A percentile compares a stretch with the other conserved stretches of the same genome.
Conservation (phyloP, 2,113 vertebrate species). For the Eidolon helvum region DNA sequence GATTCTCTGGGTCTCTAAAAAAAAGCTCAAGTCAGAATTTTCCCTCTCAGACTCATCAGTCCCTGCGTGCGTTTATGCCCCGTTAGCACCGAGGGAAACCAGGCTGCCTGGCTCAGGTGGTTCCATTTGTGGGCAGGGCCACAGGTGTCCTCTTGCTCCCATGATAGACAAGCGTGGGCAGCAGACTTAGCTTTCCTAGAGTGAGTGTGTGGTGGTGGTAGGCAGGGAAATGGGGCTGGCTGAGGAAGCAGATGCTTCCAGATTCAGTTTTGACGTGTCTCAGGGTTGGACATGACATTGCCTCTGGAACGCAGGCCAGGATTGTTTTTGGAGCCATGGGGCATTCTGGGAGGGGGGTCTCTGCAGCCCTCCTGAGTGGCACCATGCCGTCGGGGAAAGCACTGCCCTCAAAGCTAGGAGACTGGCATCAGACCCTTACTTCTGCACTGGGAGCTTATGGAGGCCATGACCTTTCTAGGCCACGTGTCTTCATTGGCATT, state of each 20-base stretch:
- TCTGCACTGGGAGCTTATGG: not conserved
- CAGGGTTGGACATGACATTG: not conserved
- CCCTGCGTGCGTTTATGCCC: no score
- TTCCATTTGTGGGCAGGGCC: not conserved
- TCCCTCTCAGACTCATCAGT: not conserved
- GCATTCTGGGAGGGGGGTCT: not conserved
- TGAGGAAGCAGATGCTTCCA: not conserved
- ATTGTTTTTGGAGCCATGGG: not conserved
- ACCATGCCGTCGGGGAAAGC: no score
- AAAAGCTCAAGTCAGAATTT: not conserved
- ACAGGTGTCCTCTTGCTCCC: not conserved
- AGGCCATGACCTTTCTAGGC: not conserved
- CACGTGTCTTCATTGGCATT: not conserved
- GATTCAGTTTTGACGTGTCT: not conserved
- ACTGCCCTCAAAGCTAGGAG: not conserved
- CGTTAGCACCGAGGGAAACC: not conserved
- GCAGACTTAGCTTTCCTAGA: not conserved
- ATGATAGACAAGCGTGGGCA: not conserved
- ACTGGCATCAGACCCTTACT: not conserved
- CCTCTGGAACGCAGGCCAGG: not conserved
- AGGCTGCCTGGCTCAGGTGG: not conserved
- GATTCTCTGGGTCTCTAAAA: not conserved
- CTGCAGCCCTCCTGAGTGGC: no score
- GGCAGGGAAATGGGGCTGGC: not conserved
- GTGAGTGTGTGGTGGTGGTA: accelerated